These are phyloP conservation scores for Mormyrus hasselquistii DNA, from an alignment of 2,797 vertebrate genomes.

Conservation along the genomic window DNA sequence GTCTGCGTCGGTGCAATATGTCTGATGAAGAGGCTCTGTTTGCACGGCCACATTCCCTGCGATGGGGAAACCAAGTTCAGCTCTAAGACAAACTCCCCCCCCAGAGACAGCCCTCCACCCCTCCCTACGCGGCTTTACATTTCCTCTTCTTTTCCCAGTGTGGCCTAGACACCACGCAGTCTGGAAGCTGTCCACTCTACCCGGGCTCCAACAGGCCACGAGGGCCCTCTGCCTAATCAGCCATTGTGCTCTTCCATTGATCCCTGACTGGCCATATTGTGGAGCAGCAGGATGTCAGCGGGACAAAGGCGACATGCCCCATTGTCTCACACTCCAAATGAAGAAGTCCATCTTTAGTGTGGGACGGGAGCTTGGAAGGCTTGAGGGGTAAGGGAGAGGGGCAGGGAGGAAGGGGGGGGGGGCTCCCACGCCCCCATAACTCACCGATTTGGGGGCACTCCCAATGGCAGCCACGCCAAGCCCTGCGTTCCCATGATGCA, in stretches of 20 bases:
- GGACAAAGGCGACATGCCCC: conserved; percentile 65
- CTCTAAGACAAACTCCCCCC: conserved; percentile 49
- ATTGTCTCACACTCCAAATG: conserved; percentile 74
- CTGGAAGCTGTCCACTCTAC: conserved; percentile 58
- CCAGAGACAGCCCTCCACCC: conserved; percentile 20
- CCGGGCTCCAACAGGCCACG: conserved; percentile 52
- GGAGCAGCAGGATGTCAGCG: conserved; percentile 64
- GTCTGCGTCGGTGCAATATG: not conserved
- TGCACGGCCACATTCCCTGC: conserved; percentile 43
- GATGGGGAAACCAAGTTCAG: conserved; percentile 66
- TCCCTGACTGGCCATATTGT: conserved; percentile 74
- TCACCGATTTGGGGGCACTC: conserved; percentile 63
- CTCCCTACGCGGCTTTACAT: conserved; percentile 21
- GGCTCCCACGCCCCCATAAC: conserved; percentile 44
- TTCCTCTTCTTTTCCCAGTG: conserved; percentile 33
- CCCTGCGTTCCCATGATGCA: conserved; percentile 21
- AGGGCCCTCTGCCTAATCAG: conserved; percentile 59
- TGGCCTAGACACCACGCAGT: conserved; percentile 56
- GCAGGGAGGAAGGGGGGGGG: conserved; percentile 26
- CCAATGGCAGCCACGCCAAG: conserved; percentile 51
- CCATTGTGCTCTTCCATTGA: conserved; percentile 69
- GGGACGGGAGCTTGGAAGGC: conserved; percentile 58
- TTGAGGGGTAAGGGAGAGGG: not conserved
- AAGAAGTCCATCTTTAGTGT: conserved; percentile 66
- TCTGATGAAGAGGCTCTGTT: not conserved